phyloP scores from a whole-genome alignment of 2,113 vertebrate species.

The Pedetes capensis region DNA sequence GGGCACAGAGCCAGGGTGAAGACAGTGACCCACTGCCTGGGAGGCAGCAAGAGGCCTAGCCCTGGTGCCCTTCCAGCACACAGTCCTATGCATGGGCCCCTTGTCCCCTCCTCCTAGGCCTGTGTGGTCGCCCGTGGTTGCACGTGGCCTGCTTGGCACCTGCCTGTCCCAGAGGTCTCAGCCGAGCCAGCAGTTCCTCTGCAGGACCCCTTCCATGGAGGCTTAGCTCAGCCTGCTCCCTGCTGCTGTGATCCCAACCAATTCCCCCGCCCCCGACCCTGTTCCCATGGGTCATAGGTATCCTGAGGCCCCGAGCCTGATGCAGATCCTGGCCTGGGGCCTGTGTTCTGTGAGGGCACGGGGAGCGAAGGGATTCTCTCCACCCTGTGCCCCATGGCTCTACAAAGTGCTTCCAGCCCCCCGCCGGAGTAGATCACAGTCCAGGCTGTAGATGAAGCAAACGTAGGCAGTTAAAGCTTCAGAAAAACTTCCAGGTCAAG shows the following conservation, averaged over 20 bases:
- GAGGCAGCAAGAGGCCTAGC: accelerated
- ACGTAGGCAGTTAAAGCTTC: not conserved
- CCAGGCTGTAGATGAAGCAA: not conserved
- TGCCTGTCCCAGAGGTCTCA: not conserved
- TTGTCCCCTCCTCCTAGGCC: too few species aligned
- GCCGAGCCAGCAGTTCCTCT: too few species aligned
- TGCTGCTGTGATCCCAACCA: too few species aligned
- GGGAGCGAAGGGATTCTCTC: not conserved
- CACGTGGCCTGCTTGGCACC: too few species aligned
- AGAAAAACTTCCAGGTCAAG: not conserved
- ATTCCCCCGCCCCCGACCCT: too few species aligned
- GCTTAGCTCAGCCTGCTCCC: not conserved
- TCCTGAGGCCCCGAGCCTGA: accelerated
- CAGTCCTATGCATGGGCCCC: too few species aligned
- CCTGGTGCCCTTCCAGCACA: not conserved
- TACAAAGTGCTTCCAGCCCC: not conserved
- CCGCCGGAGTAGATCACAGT: accelerated
- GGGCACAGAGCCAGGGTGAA: not conserved
- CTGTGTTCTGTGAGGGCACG: not conserved
- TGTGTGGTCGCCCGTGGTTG: too few species aligned
- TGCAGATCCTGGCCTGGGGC: accelerated
- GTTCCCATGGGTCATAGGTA: not conserved
- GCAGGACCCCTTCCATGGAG: not conserved
- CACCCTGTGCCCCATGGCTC: too few species aligned
- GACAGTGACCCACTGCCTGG: not conserved